Evolutionary conservation across 2,113 vertebrate genomes (phyloP).

Genomic region (Corythornis madagascariensis): DNA sequence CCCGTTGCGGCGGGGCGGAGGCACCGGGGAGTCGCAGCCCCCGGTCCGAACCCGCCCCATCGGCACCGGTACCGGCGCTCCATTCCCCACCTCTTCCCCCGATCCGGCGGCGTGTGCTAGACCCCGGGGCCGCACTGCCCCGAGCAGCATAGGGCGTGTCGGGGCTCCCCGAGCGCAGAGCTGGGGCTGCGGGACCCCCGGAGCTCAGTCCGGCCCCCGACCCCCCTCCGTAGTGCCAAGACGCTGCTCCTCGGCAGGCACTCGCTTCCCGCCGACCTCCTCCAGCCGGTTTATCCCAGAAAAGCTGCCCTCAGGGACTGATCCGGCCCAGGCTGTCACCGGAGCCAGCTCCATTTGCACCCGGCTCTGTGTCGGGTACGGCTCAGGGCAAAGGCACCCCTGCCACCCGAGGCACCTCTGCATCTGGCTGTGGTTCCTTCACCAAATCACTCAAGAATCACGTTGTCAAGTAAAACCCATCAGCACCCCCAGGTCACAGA

Average conservation of each 20-base stretch:
- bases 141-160: background rate
- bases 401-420: background rate
- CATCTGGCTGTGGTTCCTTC: too few species aligned
- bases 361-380: background rate
- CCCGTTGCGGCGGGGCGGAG: slow-evolving; percentile 8
- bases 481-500: background rate
- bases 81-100: background rate
- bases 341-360: background rate
- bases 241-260: background rate
- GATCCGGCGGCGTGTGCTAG: background rate
- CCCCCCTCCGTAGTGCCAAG: background rate
- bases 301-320: background rate
- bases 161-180: background rate
- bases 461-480: too few species aligned
- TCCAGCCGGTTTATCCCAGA: background rate
- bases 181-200: background rate
- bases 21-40: background rate
- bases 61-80: background rate
- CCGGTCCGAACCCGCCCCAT: background rate
- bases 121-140: background rate
- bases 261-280: background rate
- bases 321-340: background rate
- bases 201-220: background rate
- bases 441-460: too few species aligned
- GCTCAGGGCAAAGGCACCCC: background rate